Evolutionary conservation across 2,797 vertebrate species (phyloP).

Genomic region (Neosilurus hyrtlii): DNA sequence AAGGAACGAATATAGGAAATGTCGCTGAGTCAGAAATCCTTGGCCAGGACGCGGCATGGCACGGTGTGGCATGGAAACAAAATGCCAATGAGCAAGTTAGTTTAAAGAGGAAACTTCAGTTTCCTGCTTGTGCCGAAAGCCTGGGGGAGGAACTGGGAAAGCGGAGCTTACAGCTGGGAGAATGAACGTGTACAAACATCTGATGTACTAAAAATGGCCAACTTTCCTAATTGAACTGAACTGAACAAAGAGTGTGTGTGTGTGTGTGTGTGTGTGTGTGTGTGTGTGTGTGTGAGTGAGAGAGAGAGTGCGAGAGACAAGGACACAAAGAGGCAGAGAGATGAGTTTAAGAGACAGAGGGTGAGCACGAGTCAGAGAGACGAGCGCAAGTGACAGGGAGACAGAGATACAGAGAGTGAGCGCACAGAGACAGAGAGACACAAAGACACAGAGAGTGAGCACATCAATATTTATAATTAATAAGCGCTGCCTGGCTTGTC

Average conservation of each 20-base stretch:
- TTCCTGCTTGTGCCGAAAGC: slow-evolving; percentile 46
- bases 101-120: slow-evolving; percentile 50
- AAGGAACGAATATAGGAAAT: slow-evolving; percentile 30
- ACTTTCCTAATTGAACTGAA: not conserved
- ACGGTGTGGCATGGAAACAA: slow-evolving; percentile 4
- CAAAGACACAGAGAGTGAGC: slow-evolving; percentile 27
- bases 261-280: too few relatives aligned
- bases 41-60: slow-evolving; percentile 36
- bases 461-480: not conserved
- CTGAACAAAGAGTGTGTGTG: too few relatives aligned
- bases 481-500: not conserved
- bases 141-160: slow-evolving; percentile 21
- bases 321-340: too few relatives aligned
- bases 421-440: slow-evolving; percentile 3
- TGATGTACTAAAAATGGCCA: not conserved
- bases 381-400: too few relatives aligned
- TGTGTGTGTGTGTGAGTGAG: too few relatives aligned
- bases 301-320: too few relatives aligned
- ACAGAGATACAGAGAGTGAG: slow-evolving; percentile 28
- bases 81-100: slow-evolving; percentile 38
- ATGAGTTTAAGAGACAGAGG: too few relatives aligned
- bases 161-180: slow-evolving; percentile 1
- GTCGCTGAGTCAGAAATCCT: slow-evolving; percentile 53
- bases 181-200: not conserved
- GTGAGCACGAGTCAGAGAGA: too few relatives aligned